Evolutionary conservation across 2,797 vertebrate species (phyloP), one percentile per base, ranked within the genome.

Genomic region (Tokudaia tokunoshimensis): DNA sequence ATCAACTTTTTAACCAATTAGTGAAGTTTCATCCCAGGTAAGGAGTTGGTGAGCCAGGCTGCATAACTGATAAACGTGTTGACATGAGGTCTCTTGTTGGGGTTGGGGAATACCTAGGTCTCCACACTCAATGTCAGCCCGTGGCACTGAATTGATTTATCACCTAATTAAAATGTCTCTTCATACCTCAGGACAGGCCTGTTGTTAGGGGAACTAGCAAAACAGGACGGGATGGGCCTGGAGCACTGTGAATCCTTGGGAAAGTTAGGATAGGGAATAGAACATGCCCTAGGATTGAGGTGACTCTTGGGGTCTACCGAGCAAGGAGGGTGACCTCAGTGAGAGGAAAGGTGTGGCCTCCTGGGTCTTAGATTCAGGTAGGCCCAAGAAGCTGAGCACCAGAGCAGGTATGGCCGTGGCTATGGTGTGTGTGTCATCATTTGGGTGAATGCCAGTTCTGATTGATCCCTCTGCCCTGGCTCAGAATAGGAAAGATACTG

Each of bases 61-160:
- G 1, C 5, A 0, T 13, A 6, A 15, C 47, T 76, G 2, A 12
- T 72, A 52, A 41, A 57, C 3, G 29, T 37, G n/a, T 6, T 11
- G 37, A 14, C 1, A 0, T 17, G 44, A 63, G n/a, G 17, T 8
- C 24, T 50, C 55, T 29, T 67, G 15, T 78, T 0, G 0, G 31
- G 44, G 13, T 61, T 47, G 44, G 31, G 31, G 10, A 7, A 22
- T 12, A 52, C 75, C 7, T 34, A 34, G 76, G 3, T 80, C 52
- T 83, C 61, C 12, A 29, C 20, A 52, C 4, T 74, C 4, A 1
- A 4, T n/a, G 57, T 44, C 14, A 81, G 15, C 11, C 84, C 37
- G 1, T 22, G 65, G 44, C 37, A 80, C 31, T 59, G 81, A 74
- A 63, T 22, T 14, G 55, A 57, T n/a, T n/a, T 61, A 70, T 55